Percentiles rank a stretch among this genome's conserved stretches.
These are phyloP conservation scores for Leptinotarsa lineolata DNA, from an alignment of 1,140 invertebrate species.

Conservation along the genomic window DNA sequence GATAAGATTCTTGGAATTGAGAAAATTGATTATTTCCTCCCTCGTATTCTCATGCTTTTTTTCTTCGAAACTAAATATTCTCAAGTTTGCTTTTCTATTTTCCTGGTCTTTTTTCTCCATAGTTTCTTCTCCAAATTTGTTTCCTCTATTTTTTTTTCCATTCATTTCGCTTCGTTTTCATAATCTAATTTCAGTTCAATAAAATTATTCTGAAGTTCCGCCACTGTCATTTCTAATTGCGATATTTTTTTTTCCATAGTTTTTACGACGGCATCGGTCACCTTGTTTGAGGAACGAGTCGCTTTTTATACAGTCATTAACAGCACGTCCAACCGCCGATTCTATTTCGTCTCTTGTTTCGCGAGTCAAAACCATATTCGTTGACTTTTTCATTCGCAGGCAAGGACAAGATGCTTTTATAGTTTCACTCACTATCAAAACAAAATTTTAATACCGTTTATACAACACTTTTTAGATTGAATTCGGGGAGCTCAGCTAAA, in stretches of 20 bases:
- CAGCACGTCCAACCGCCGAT: neutral
- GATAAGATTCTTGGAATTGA: too few species aligned
- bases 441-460: neutral
- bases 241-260: constrained; percentile 1
- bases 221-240: neutral
- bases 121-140: neutral
- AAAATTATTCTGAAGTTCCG: neutral
- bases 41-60: too few species aligned
- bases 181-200: neutral
- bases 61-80: too few species aligned
- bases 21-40: too few species aligned
- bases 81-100: too few species aligned
- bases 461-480: constrained; percentile 1
- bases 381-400: neutral
- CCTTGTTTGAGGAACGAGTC: neutral
- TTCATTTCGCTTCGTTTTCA: neutral
- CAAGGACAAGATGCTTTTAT: neutral
- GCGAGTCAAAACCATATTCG: constrained; percentile 14
- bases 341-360: constrained; percentile 15
- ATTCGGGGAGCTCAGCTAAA: constrained; percentile 17
- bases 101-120: too few species aligned
- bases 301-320: neutral
- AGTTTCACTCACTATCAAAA: constrained; percentile 11
- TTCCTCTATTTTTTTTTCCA: neutral
- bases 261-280: constrained; percentile 1